Evolutionary conservation across 2,113 vertebrate genomes (phyloP), one percentile per base, ranked within the genome.

Genomic region (Tachysurus vachellii): DNA sequence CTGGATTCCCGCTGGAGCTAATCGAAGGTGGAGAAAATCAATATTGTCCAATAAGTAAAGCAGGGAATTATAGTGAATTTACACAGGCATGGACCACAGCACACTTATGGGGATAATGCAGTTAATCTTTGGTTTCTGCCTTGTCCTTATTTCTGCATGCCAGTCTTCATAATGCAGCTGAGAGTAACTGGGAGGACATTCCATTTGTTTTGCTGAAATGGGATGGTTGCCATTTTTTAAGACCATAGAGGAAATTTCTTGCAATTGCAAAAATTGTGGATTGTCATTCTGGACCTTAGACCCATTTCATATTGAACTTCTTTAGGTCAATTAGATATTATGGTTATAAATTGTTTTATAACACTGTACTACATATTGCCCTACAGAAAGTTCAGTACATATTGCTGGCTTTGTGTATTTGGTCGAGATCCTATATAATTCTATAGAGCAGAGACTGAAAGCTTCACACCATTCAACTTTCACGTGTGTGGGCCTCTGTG

Each of bases 21-120:
- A 92, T 89, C 56, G 83, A 92, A 90, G 54, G 64, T 75, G 36
- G 79, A 44, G 80, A 57, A 88, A 92, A 89, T 91, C 89, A 88
- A 90, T 90, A 86, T 57, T 61, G 23, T 75, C 76, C 85, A 87
- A 91, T 85, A 87, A 90, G 23, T 83, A 88, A 90, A 86, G 80
- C 83, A 86, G 80, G 76, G 86, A 90, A 79, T 84, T 80, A 83
- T 73, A 82, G 75, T 85, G 75, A 83, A 91, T 90, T 90, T 87
- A 88, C 80, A 76, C 79, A 53, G 71, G 70, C 61, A 84, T 28
- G 77, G 86, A 77, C 73, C 66, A 87, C 64, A 86, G 50, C 42
- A 68, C 73, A 80, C 80, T 83, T 70, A 21, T 79, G 66, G 84
- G 64, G n/a, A 70, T 89, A 77, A 44, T 42, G 42, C 53, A 47